phyloP scores from a whole-genome alignment of 2,888 invertebrate genomes.

The Patella ulyssiponensis region DNA sequence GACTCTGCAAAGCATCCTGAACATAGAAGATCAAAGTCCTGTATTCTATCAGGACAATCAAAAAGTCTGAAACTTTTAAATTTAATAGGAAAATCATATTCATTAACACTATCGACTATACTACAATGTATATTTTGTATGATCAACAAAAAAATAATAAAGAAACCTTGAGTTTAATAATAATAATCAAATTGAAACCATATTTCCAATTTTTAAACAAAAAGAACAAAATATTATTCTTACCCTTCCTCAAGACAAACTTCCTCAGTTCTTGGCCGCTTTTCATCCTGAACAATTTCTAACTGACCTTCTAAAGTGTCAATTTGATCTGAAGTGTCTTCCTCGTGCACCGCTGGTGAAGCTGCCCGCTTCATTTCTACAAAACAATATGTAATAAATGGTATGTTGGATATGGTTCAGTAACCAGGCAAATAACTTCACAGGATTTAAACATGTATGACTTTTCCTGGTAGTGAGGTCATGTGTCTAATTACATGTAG shows the following conservation, averaged over 20 bases:
- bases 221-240: slow-evolving; percentile 1
- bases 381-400: not conserved
- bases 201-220: no score
- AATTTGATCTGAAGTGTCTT: slow-evolving; percentile 28
- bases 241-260: slow-evolving; percentile 53
- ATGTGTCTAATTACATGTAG: no score
- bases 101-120: no score
- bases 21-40: no score
- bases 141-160: not conserved
- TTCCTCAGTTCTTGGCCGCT: slow-evolving; percentile 42
- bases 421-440: no score
- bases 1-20: no score
- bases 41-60: no score
- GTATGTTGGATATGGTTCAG: no score
- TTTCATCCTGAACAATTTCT: slow-evolving; percentile 35
- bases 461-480: no score
- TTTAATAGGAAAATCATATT: no score
- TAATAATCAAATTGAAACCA: no score
- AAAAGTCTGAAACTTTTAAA: not conserved
- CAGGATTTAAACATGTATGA: no score
- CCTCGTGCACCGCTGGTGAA: slow-evolving; percentile 34
- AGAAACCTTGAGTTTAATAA: not conserved
- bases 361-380: slow-evolving; percentile 41
- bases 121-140: slow-evolving; percentile 3
- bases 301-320: slow-evolving; percentile 32